Conservation (phyloP, 1,140 invertebrate species). For the Coboldia fuscipes region DNA sequence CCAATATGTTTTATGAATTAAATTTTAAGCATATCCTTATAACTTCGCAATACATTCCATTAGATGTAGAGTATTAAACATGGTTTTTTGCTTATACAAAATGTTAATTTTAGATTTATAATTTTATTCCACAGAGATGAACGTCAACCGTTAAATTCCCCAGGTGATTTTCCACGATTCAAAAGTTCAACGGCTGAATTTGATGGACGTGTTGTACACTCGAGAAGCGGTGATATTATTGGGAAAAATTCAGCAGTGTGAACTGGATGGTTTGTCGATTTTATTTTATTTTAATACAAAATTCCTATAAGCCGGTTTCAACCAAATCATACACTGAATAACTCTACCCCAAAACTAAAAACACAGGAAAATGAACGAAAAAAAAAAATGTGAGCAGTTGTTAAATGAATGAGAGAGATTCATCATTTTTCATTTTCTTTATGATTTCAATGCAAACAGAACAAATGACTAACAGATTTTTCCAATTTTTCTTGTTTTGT, state of each 20-base stretch:
- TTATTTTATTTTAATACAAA: too few species aligned
- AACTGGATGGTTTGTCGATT: slow-evolving; percentile 10
- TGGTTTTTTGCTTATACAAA: background rate
- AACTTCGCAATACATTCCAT: background rate
- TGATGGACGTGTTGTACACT: slow-evolving; percentile 53
- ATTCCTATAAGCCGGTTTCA: too few species aligned
- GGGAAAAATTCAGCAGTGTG: slow-evolving; percentile 70
- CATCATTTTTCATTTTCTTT: too few species aligned
- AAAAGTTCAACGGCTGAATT: slow-evolving; percentile 57
- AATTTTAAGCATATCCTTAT: background rate
- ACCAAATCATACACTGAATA: too few species aligned
- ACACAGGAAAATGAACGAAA: too few species aligned
- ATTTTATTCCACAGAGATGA: slow-evolving; percentile 39
- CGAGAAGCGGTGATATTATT: slow-evolving; percentile 54
- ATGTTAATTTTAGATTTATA: slow-evolving; percentile 3
- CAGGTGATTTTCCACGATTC: slow-evolving; percentile 37
- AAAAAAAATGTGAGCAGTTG: too few species aligned
- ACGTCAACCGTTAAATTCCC: slow-evolving; percentile 53
- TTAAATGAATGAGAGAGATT: too few species aligned
- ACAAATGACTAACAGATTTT: too few species aligned
- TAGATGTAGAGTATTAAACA: background rate
- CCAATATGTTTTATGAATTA: background rate
- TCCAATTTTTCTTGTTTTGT: too few species aligned
- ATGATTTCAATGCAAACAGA: too few species aligned
- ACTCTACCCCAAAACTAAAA: too few species aligned